Evolutionary conservation across 2,797 vertebrate species (phyloP).

Genomic region (Thunnus albacares): DNA sequence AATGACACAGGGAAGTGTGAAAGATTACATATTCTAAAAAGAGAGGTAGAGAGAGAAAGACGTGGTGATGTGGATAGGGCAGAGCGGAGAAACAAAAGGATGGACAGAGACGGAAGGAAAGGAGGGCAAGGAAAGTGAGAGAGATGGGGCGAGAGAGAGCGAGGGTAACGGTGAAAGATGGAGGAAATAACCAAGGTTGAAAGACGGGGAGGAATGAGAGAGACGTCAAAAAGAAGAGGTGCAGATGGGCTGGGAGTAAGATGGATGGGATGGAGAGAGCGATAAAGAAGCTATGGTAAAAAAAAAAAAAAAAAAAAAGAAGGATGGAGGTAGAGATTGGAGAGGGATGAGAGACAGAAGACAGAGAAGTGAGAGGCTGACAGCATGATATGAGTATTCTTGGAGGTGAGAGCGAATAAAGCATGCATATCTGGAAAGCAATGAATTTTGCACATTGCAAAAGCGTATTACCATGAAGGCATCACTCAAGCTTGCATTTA

Average conservation of each 20-base stretch:
- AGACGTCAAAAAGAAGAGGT: constrained; percentile 83
- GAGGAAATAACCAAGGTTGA: constrained; percentile 79
- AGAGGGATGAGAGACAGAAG: constrained; percentile 72
- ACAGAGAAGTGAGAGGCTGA: constrained; percentile 71
- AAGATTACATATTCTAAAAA: constrained; percentile 71
- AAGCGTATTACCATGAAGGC: constrained; percentile 63
- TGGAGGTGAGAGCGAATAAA: constrained; percentile 63
- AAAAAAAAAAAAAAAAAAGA: constrained; percentile 46
- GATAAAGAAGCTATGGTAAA: constrained; percentile 77
- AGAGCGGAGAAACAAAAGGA: constrained; percentile 66
- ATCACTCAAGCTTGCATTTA: constrained; percentile 54
- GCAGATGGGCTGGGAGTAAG: constrained; percentile 78
- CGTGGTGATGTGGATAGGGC: constrained; percentile 52
- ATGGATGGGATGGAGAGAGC: constrained; percentile 76
- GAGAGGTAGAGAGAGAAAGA: constrained; percentile 44
- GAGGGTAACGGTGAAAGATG: constrained; percentile 77
- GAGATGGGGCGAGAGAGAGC: constrained; percentile 53
- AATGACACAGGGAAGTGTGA: constrained; percentile 59
- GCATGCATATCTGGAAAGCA: constrained; percentile 65
- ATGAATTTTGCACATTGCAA: constrained; percentile 67
- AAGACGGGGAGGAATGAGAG: constrained; percentile 80
- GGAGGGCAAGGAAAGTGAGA: constrained; percentile 63
- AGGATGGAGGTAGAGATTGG: constrained; percentile 65
- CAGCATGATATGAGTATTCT: constrained; percentile 75
- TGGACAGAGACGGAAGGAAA: constrained; percentile 53